Percentiles rank a stretch among this genome's conserved stretches.
Conservation (phyloP, 2,113 vertebrate genomes). For the Daphoenositta chrysoptera region DNA sequence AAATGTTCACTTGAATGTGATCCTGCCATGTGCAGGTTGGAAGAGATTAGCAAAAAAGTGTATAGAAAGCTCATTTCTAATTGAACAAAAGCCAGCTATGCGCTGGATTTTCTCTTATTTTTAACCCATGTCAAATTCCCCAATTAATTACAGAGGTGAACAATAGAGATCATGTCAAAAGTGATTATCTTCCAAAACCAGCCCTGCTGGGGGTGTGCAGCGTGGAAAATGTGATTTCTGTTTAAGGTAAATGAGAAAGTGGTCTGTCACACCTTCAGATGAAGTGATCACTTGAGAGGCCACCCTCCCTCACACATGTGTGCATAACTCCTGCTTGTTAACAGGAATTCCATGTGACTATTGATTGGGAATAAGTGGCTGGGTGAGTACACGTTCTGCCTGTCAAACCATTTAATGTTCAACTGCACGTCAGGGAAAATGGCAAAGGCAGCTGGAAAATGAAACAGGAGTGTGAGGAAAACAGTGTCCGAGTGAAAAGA, state of each 20-base stretch:
- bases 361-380: slow-evolving; percentile 31
- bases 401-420: slow-evolving; percentile 32
- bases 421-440: not conserved
- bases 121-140: not conserved
- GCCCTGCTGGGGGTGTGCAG: not conserved
- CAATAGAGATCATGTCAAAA: not conserved
- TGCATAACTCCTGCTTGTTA: slow-evolving; percentile 1
- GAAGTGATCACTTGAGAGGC: not conserved
- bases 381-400: not conserved
- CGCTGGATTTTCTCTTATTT: not conserved
- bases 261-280: not conserved
- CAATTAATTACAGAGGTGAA: not conserved
- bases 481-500: fast-evolving
- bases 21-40: not conserved
- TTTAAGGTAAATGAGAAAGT: not conserved
- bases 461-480: not conserved
- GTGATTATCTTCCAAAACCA: not conserved
- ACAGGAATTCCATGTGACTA: not conserved
- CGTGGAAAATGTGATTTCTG: not conserved
- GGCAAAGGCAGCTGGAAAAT: not conserved
- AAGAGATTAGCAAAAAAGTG: not conserved
- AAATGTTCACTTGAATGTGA: not conserved
- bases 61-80: not conserved
- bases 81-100: not conserved
- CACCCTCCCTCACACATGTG: not conserved